Conservation (phyloP, 2,888 invertebrate genomes). For the Didymodactylos carnosus region DNA sequence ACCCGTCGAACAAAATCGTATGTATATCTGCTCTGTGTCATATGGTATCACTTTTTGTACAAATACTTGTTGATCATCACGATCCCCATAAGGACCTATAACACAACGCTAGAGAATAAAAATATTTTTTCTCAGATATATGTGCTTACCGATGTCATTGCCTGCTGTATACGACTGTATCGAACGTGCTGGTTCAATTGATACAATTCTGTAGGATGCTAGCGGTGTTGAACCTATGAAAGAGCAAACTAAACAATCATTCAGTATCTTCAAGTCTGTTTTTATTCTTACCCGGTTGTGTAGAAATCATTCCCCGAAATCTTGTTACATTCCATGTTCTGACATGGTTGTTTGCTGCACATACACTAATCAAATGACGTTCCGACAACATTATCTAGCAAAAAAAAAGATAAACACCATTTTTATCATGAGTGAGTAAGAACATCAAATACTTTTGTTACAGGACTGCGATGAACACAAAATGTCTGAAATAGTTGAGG, state of each 20-base stretch:
- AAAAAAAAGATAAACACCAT: neutral
- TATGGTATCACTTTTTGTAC: slow-evolving; percentile 81
- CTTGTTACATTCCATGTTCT: slow-evolving; percentile 87
- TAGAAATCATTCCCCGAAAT: slow-evolving; percentile 92
- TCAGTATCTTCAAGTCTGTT: too few relatives aligned
- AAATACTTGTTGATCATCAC: slow-evolving; percentile 91
- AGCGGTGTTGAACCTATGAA: slow-evolving; percentile 62
- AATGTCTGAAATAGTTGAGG: slow-evolving; percentile 95
- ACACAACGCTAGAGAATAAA: neutral
- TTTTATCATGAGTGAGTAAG: slow-evolving; percentile 62
- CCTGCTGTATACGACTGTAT: slow-evolving; percentile 37
- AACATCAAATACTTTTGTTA: slow-evolving; percentile 78
- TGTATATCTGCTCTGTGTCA: slow-evolving; percentile 83
- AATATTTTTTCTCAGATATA: neutral
- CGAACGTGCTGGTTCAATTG: slow-evolving; percentile 46
- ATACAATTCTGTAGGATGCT: slow-evolving; percentile 86
- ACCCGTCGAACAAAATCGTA: slow-evolving; percentile 78
- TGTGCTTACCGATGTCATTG: slow-evolving; percentile 17
- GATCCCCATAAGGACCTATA: slow-evolving; percentile 76
- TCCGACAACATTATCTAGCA: slow-evolving; percentile 19
- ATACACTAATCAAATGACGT: slow-evolving; percentile 37
- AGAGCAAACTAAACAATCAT: too few relatives aligned
- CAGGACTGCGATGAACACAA: slow-evolving; percentile 83
- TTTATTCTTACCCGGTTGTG: slow-evolving; percentile 62
- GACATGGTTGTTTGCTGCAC: slow-evolving; percentile 92